Conservation (phyloP, 2,113 vertebrate genomes). For the Neogale vison region DNA sequence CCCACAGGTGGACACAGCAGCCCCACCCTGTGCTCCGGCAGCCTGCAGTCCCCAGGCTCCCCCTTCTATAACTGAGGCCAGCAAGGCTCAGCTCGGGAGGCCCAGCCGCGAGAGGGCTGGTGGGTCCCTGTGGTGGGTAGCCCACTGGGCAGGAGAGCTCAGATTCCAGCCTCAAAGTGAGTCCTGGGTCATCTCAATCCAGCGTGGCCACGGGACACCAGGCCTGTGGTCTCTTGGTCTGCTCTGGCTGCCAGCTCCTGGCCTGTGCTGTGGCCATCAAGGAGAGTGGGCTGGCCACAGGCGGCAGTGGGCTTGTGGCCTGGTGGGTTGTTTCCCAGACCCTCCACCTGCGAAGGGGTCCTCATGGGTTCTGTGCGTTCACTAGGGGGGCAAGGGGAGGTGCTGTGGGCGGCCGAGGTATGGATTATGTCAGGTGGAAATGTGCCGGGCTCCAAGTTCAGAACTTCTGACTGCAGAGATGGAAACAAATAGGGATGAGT, state of each 20-base stretch:
- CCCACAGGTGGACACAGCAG: not conserved
- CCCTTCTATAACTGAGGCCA: not conserved
- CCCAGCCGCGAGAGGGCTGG: not conserved
- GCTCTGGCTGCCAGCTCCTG: not conserved
- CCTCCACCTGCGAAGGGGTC: not conserved
- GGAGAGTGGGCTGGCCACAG: fast-evolving
- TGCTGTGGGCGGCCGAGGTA: not conserved
- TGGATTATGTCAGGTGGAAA: not conserved
- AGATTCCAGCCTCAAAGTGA: not conserved
- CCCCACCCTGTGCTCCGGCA: not conserved
- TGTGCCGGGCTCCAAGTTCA: fast-evolving
- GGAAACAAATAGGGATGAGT: not conserved
- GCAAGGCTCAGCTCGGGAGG: no score
- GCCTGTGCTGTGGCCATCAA: fast-evolving
- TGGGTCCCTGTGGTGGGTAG: fast-evolving
- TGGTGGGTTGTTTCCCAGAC: no score
- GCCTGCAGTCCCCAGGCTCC: not conserved
- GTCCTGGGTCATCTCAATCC: not conserved
- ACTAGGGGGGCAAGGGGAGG: fast-evolving
- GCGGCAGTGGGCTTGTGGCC: not conserved
- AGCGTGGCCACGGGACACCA: fast-evolving
- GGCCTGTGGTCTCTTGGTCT: not conserved
- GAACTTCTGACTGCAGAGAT: not conserved
- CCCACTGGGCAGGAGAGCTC: not conserved
- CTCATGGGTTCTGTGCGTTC: not conserved